phyloP scores from a whole-genome alignment of 2,113 vertebrate species.

The Cettia cetti region DNA sequence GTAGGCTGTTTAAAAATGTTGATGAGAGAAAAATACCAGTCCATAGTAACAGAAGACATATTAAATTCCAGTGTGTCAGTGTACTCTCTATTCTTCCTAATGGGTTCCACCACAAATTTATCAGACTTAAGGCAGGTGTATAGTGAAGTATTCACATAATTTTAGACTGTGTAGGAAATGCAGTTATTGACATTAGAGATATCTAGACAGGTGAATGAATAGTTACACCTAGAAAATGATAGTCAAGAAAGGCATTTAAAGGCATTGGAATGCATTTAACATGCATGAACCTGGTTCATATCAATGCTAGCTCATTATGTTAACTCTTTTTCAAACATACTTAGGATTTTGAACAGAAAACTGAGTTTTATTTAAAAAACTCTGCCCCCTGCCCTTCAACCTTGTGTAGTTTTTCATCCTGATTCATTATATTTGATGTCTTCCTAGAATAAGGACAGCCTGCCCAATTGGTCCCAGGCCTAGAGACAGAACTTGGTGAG shows the following conservation, averaged over 20 bases:
- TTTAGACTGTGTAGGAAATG: neutral
- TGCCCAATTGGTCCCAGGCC: neutral
- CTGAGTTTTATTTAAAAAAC: neutral
- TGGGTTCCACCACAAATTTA: neutral
- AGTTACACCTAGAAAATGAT: neutral
- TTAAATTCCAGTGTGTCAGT: neutral
- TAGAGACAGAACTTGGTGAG: neutral
- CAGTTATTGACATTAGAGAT: neutral
- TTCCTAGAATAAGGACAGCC: neutral
- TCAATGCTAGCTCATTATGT: neutral
- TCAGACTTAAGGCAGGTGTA: neutral
- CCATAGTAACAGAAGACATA: neutral
- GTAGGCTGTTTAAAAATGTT: neutral
- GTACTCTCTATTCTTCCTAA: neutral
- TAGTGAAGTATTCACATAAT: neutral
- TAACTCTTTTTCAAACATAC: neutral
- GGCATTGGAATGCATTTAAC: neutral
- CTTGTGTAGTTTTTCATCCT: neutral
- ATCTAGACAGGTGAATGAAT: neutral
- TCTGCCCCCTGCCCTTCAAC: fast-evolving
- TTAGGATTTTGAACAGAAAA: neutral
- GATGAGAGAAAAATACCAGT: neutral
- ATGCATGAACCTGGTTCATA: neutral
- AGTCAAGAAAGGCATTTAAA: neutral
- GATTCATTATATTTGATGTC: neutral